These are phyloP conservation scores for Octomys mimax DNA, from an alignment of 2,797 vertebrate species.

Conservation along the genomic window DNA sequence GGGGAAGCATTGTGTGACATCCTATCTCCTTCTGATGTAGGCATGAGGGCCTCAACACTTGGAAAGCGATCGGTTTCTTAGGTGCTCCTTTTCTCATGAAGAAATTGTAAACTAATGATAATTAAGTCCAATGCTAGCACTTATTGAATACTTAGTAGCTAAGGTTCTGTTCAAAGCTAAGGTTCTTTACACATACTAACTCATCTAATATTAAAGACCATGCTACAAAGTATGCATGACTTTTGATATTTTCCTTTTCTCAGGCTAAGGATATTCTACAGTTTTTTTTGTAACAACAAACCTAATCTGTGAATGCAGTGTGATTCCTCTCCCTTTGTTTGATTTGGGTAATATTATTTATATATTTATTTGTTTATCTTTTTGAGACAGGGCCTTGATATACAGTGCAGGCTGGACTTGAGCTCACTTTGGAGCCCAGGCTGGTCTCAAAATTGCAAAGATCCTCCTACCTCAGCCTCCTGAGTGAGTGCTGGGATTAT, in stretches of 20 bases:
- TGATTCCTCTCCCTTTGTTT: neutral
- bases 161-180: neutral
- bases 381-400: too few relatives aligned
- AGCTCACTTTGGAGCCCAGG: too few relatives aligned
- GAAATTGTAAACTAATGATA: neutral
- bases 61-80: neutral
- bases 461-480: too few relatives aligned
- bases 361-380: too few relatives aligned
- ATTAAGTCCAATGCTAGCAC: neutral
- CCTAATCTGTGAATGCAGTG: accelerated
- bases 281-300: neutral
- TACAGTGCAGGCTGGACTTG: too few relatives aligned
- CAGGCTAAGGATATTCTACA: neutral
- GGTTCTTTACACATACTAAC: neutral
- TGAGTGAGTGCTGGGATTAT: too few relatives aligned
- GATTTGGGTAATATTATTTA: neutral
- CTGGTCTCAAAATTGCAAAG: too few relatives aligned
- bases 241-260: neutral
- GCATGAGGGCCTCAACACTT: neutral
- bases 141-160: neutral
- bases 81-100: conserved; percentile 5
- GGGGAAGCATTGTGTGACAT: neutral
- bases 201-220: neutral
- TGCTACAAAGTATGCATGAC: neutral
- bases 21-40: neutral